phyloP scores from a whole-genome alignment of 2,888 invertebrate genomes.

The Ophraella communa region DNA sequence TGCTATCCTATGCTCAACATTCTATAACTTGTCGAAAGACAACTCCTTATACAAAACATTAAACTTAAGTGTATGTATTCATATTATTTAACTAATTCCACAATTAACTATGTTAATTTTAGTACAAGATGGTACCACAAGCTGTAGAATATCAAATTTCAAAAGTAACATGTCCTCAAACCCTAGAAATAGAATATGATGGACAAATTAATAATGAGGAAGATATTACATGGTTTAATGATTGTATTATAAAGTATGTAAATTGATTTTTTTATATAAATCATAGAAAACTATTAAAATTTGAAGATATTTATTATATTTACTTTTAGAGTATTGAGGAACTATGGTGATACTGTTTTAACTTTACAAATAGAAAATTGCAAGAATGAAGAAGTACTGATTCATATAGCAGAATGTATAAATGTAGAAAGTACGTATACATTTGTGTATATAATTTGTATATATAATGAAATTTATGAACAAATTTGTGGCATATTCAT shows the following conservation, averaged over 20 bases:
- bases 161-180: conserved; percentile 45
- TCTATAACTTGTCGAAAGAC: conserved; percentile 47
- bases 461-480: too few relatives aligned
- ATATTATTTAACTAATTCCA: background rate
- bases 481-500: too few relatives aligned
- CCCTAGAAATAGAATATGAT: conserved; percentile 46
- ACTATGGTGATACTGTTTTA: conserved; percentile 44
- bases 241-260: conserved; percentile 45
- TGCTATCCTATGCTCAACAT: conserved; percentile 48
- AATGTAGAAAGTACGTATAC: conserved; percentile 44
- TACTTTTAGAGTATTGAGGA: conserved; percentile 43
- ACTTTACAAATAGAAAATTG: conserved; percentile 47
- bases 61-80: conserved; percentile 45
- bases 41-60: conserved; percentile 46
- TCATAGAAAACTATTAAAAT: too few relatives aligned
- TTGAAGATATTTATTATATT: background rate
- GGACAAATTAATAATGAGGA: conserved; percentile 42
- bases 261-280: too few relatives aligned
- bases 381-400: conserved; percentile 44
- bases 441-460: too few relatives aligned
- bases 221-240: conserved; percentile 45
- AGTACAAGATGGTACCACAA: conserved; percentile 48
- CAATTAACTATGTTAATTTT: conserved; percentile 27
- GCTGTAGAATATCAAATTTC: conserved; percentile 48
- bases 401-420: conserved; percentile 44